Conservation (phyloP, 2,888 invertebrate species). For the Lutraria lutraria region DNA sequence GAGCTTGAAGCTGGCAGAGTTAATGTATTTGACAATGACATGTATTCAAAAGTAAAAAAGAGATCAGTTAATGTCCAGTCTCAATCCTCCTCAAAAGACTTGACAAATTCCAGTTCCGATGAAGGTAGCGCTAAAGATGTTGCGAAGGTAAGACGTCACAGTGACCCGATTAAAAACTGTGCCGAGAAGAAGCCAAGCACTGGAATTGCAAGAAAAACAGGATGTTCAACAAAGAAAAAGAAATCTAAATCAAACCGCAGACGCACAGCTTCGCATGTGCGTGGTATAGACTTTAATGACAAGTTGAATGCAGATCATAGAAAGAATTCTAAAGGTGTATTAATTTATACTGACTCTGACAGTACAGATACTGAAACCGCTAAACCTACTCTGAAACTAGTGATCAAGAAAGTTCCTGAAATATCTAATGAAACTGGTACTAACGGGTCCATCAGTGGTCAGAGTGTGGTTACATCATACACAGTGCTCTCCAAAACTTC, state of each 20-base stretch:
- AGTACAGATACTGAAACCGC: conserved; percentile 19
- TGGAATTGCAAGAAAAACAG: neutral
- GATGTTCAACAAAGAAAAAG: conserved; percentile 25
- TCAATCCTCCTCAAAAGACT: neutral
- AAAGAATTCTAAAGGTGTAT: neutral
- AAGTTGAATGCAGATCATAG: neutral
- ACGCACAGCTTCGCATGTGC: neutral
- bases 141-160: conserved; percentile 33
- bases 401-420: conserved; percentile 48
- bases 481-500: conserved; percentile 34
- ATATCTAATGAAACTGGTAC: conserved; percentile 22
- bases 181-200: neutral
- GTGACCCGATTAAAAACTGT: conserved; percentile 29
- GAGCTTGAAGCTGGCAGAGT: conserved; percentile 85
- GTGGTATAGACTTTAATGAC: neutral
- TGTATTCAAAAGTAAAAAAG: conserved; percentile 86
- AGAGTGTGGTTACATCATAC: conserved; percentile 20
- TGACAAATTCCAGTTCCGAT: conserved; percentile 5
- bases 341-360: neutral
- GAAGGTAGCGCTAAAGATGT: neutral
- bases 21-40: conserved; percentile 84
- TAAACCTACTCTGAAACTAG: conserved; percentile 36
- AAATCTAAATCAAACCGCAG: conserved; percentile 14
- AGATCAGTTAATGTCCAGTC: neutral
- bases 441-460: conserved; percentile 8